A percentile compares a stretch with the other conserved stretches of the same genome.
These are phyloP conservation scores for Synanthedon andrenaeformis DNA, from an alignment of 2,888 invertebrate genomes.

Conservation along the genomic window DNA sequence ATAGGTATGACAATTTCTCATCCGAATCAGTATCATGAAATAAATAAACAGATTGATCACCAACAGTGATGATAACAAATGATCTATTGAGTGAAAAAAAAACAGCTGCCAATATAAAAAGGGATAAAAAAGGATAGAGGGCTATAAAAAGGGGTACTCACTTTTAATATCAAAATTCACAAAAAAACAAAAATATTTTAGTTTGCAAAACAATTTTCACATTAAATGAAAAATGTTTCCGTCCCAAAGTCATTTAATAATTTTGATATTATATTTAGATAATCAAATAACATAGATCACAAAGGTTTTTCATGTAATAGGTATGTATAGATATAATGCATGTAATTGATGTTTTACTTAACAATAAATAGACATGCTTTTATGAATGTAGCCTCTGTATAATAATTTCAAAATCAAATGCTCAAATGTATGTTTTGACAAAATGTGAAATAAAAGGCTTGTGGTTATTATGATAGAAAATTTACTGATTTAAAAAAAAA, in stretches of 20 bases:
- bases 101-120: too few species aligned
- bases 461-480: constrained; percentile 34
- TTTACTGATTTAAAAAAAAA: constrained; percentile 9
- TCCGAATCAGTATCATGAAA: too few species aligned
- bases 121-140: too few species aligned
- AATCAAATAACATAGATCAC: not conserved
- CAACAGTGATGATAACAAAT: too few species aligned
- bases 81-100: too few species aligned
- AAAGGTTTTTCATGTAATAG: constrained; percentile 15
- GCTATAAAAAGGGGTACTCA: too few species aligned
- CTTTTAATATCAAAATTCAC: too few species aligned
- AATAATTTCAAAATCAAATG: constrained; percentile 12
- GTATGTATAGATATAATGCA: constrained; percentile 17
- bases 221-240: constrained; percentile 49
- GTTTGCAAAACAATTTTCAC: too few species aligned
- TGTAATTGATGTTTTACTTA: too few species aligned
- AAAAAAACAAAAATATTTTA: too few species aligned
- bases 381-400: constrained; percentile 13
- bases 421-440: constrained; percentile 41
- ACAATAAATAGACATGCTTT: constrained; percentile 12
- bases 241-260: constrained; percentile 65
- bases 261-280: constrained; percentile 29
- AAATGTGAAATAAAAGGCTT: constrained; percentile 51
- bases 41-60: too few species aligned
- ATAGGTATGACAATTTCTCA: too few species aligned